Conservation (phyloP, 2,113 vertebrate species). For the Pholis gunnellus region DNA sequence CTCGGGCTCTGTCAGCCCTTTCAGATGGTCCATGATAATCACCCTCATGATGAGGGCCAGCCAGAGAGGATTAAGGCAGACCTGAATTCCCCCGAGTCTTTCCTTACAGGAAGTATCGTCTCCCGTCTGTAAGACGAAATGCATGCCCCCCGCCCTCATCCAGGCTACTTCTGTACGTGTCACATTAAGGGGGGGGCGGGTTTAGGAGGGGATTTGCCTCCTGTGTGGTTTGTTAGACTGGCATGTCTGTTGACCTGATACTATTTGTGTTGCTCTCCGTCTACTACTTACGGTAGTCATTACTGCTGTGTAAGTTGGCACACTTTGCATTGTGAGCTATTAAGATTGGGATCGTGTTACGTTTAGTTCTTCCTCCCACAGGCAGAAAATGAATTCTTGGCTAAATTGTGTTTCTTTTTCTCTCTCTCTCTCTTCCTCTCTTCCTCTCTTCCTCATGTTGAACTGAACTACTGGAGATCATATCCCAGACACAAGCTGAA, state of each 20-base stretch:
- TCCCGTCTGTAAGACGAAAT: slow-evolving; percentile 7
- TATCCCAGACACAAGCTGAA: slow-evolving; percentile 16
- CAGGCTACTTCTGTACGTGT: slow-evolving; percentile 28
- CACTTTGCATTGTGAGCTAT: slow-evolving; percentile 42
- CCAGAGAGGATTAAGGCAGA: slow-evolving; percentile 62
- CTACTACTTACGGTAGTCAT: slow-evolving; percentile 59
- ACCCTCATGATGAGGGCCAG: slow-evolving; percentile 49
- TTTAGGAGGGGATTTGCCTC: slow-evolving; percentile 45
- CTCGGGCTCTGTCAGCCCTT: slow-evolving; percentile 60
- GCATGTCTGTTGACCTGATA: slow-evolving; percentile 47
- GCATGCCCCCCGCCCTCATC: slow-evolving; percentile 1
- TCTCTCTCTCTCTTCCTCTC: neutral
- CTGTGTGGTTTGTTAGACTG: slow-evolving; percentile 55
- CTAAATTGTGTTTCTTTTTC: slow-evolving; percentile 45
- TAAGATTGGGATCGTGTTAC: slow-evolving; percentile 72
- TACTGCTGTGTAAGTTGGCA: slow-evolving; percentile 68
- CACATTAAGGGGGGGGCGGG: slow-evolving; percentile 21
- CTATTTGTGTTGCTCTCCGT: slow-evolving; percentile 50
- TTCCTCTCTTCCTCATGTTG: slow-evolving; percentile 9
- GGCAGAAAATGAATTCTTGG: slow-evolving; percentile 60
- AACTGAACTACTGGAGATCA: slow-evolving; percentile 32
- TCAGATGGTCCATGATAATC: slow-evolving; percentile 59
- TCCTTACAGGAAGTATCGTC: slow-evolving; percentile 64
- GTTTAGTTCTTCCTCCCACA: slow-evolving; percentile 60
- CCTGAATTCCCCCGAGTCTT: slow-evolving; percentile 52